These are phyloP conservation scores for Zeugodacus cucurbitae DNA, from an alignment of 1,140 invertebrate species.

Conservation along the genomic window DNA sequence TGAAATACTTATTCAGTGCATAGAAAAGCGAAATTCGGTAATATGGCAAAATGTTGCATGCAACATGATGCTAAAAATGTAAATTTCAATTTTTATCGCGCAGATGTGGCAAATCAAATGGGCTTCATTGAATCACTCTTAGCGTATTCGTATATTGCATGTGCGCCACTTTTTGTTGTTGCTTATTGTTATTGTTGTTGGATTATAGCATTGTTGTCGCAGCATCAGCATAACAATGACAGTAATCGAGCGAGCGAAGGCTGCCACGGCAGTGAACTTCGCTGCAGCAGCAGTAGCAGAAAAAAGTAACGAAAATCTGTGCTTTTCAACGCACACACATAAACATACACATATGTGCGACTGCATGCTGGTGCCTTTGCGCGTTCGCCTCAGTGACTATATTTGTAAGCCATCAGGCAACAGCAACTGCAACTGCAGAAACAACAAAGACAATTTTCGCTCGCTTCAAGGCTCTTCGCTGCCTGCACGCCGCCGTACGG, in stretches of 20 bases:
- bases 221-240: conserved; percentile 34
- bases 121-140: conserved; percentile 5
- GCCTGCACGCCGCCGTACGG: not conserved
- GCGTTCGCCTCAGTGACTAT: not conserved
- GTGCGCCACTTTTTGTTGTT: not conserved
- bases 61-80: not conserved
- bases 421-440: not conserved
- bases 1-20: not conserved
- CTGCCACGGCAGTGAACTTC: conserved; percentile 31
- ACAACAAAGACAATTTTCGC: not conserved
- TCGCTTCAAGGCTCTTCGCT: not conserved
- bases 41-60: not conserved
- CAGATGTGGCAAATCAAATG: conserved; percentile 30
- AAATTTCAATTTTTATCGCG: conserved; percentile 31
- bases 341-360: not conserved
- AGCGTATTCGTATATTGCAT: not conserved
- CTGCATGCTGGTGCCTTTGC: not conserved
- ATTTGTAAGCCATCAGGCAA: conserved; percentile 24
- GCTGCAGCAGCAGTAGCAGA: too few relatives aligned
- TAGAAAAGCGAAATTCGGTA: not conserved
- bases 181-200: not conserved
- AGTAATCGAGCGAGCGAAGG: conserved; percentile 29
- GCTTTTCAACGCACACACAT: not conserved
- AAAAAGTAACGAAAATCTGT: not conserved
- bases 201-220: conserved; percentile 13